Percentiles rank a stretch among this genome's conserved stretches.
phyloP scores from a whole-genome alignment of 2,888 invertebrate species.

The Exephanes ischioxanthus region DNA sequence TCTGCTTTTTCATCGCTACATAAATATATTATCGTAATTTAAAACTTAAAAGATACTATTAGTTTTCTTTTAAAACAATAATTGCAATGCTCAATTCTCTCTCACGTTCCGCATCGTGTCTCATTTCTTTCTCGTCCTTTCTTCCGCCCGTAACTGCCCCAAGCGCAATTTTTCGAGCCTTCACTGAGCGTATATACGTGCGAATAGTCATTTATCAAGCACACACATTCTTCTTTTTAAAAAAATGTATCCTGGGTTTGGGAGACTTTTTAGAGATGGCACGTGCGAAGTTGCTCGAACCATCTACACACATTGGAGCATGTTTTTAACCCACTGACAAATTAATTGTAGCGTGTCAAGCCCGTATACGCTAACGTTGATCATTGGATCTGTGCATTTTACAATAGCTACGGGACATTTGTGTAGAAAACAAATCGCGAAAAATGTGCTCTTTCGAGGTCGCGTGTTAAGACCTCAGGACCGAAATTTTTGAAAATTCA shows the following conservation, averaged over 20 bases:
- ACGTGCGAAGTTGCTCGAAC: background rate
- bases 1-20: slow-evolving; percentile 67
- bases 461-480: background rate
- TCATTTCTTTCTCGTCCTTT: slow-evolving; percentile 36
- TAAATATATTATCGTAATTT: slow-evolving; percentile 74
- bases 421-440: background rate
- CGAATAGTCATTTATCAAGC: slow-evolving; percentile 12
- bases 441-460: background rate
- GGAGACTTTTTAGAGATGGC: slow-evolving; percentile 28
- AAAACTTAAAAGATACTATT: slow-evolving; percentile 70
- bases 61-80: slow-evolving; percentile 68
- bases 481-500: slow-evolving; percentile 23
- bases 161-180: background rate
- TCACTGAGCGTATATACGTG: slow-evolving; percentile 7
- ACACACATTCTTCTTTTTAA: slow-evolving; percentile 7
- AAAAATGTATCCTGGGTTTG: slow-evolving; percentile 12
- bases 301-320: background rate
- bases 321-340: slow-evolving; percentile 46
- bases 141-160: background rate
- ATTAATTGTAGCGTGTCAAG: slow-evolving; percentile 37
- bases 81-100: slow-evolving; percentile 42
- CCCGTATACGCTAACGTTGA: slow-evolving; percentile 8
- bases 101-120: slow-evolving; percentile 23
- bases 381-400: slow-evolving; percentile 28
- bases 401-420: background rate